Percentiles rank a stretch among this genome's conserved stretches.
Evolutionary conservation across 2,888 invertebrate genomes (phyloP).

Genomic region (Drosophila koepferae): DNA sequence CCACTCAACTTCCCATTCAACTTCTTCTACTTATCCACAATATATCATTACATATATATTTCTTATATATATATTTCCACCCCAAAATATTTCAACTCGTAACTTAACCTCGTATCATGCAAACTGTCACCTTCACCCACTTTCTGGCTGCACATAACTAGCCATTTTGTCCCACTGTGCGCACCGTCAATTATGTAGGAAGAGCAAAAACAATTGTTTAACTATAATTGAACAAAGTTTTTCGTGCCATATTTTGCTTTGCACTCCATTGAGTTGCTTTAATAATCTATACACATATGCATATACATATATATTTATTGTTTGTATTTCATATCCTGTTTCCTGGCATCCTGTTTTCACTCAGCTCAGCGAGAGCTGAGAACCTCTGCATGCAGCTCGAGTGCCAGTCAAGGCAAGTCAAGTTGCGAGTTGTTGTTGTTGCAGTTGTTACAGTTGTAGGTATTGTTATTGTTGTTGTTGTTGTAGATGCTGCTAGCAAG

Average conservation of each 20-base stretch:
- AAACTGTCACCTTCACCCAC: slow-evolving; percentile 4
- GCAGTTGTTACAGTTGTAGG: slow-evolving; percentile 5
- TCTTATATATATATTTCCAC: neutral
- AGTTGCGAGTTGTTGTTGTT: slow-evolving; percentile 48
- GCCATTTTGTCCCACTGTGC: slow-evolving; percentile 7
- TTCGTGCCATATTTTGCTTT: neutral
- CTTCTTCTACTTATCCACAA: neutral
- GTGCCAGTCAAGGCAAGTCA: slow-evolving; percentile 66
- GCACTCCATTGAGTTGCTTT: neutral
- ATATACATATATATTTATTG: neutral
- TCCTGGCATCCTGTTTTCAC: slow-evolving; percentile 36
- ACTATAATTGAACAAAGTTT: slow-evolving; percentile 10
- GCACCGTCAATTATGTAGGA: neutral
- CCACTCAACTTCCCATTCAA: neutral
- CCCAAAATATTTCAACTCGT: neutral
- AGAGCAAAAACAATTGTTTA: slow-evolving; percentile 1
- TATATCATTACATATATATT: neutral
- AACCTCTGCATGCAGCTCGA: slow-evolving; percentile 35
- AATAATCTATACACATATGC: slow-evolving; percentile 1
- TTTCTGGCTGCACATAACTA: neutral
- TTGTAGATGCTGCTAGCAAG: slow-evolving; percentile 22
- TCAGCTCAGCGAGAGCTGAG: neutral
- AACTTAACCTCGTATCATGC: neutral
- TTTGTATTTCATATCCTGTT: slow-evolving; percentile 36
- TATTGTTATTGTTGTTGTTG: slow-evolving; percentile 15